These are phyloP conservation scores for Chlamydotis undulata DNA, from an alignment of 2,113 vertebrate genomes.

Conservation along the genomic window DNA sequence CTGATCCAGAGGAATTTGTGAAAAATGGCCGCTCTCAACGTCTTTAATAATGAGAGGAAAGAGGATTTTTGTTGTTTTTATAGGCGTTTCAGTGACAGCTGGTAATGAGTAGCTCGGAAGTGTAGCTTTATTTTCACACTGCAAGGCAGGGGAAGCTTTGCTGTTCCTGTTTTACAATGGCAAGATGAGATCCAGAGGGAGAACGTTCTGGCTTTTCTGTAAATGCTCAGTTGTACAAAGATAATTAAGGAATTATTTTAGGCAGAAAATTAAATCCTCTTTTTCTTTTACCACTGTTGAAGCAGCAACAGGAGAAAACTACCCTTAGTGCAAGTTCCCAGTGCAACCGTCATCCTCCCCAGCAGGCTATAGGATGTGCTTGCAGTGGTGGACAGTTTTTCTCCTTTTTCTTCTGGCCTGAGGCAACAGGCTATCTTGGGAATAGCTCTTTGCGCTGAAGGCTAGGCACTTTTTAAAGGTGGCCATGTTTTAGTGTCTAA, in stretches of 20 bases:
- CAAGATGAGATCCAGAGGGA: not conserved
- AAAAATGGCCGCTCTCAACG: not conserved
- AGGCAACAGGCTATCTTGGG: not conserved
- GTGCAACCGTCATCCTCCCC: not conserved
- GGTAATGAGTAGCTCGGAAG: not conserved
- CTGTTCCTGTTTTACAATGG: not conserved
- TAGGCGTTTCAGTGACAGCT: not conserved
- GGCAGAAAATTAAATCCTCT: not conserved
- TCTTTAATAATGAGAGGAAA: not conserved
- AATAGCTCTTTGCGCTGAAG: not conserved
- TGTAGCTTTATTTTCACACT: not conserved
- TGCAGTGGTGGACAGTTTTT: not conserved
- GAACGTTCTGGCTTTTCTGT: not conserved
- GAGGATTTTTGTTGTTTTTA: not conserved
- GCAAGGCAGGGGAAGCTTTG: not conserved
- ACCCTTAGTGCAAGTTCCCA: not conserved
- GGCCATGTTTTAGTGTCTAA: not conserved
- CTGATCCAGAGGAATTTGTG: not conserved
- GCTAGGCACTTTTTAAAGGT: not conserved
- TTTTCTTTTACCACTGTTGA: not conserved
- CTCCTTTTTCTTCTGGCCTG: not conserved
- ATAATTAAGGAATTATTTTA: slow-evolving; percentile 39
- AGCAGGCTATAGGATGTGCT: not conserved
- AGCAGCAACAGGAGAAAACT: not conserved
- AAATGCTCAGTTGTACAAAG: not conserved